Conservation (phyloP, 2,113 vertebrate species). For the Leucoraja erinaceus region DNA sequence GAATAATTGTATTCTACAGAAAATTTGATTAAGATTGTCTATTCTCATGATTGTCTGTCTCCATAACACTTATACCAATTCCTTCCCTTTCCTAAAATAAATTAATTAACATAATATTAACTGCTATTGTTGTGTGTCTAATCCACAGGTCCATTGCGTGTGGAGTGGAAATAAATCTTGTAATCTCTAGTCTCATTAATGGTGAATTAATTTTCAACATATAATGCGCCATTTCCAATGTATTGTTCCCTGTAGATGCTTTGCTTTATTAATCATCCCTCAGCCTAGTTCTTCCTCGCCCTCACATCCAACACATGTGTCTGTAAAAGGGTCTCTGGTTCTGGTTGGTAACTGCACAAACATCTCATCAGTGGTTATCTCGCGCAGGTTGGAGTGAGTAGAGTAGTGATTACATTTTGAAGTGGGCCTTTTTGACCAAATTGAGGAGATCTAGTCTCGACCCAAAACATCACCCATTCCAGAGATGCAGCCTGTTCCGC, state of each 20-base stretch:
- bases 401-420: too few relatives aligned
- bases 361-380: too few relatives aligned
- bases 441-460: too few relatives aligned
- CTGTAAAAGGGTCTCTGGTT: too few relatives aligned
- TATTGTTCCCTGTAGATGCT: neutral
- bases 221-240: neutral
- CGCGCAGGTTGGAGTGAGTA: too few relatives aligned
- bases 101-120: constrained; percentile 15
- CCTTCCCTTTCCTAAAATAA: neutral
- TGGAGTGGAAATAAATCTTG: neutral
- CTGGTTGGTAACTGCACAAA: too few relatives aligned
- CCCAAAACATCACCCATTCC: too few relatives aligned
- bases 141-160: neutral
- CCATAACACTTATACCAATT: neutral
- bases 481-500: too few relatives aligned
- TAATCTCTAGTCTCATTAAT: neutral
- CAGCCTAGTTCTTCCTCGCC: neutral
- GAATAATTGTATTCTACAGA: neutral
- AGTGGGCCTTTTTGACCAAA: too few relatives aligned
- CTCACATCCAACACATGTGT: neutral
- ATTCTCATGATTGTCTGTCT: neutral
- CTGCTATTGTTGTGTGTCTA: neutral
- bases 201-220: neutral
- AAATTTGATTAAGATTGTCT: neutral
- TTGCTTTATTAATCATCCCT: neutral